Conservation (phyloP, 2,113 vertebrate species). For the Nannospalax galili region DNA sequence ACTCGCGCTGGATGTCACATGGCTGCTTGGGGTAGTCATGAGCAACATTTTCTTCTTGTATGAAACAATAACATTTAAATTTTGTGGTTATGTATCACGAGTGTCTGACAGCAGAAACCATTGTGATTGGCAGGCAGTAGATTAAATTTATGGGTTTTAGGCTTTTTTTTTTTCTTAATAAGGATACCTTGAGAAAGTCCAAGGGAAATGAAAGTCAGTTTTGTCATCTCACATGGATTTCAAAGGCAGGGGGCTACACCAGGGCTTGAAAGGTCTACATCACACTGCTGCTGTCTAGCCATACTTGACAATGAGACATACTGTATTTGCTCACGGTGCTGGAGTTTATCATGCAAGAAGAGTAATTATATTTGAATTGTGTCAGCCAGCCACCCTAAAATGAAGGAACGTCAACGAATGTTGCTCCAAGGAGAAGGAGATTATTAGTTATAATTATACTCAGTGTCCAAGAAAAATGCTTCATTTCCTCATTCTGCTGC, state of each 20-base stretch:
- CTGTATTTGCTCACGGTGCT: conserved; percentile 80
- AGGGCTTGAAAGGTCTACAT: conserved; percentile 82
- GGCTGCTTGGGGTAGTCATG: conserved; percentile 69
- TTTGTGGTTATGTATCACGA: conserved; percentile 73
- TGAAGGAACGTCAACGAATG: conserved; percentile 81
- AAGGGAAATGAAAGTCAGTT: conserved; percentile 76
- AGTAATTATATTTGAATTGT: conserved; percentile 87
- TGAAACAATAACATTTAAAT: conserved; percentile 79
- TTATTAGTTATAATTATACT: conserved; percentile 84
- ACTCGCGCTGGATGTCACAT: conserved; percentile 59
- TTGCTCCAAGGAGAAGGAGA: conserved; percentile 84
- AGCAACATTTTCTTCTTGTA: conserved; percentile 79
- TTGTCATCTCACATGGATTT: conserved; percentile 83
- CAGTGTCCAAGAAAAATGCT: conserved; percentile 82
- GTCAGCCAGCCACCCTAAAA: conserved; percentile 84
- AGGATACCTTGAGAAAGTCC: conserved; percentile 80
- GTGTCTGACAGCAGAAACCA: conserved; percentile 77
- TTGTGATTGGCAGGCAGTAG: conserved; percentile 80
- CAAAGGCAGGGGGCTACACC: conserved; percentile 80
- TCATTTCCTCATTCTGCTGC: conserved; percentile 73
- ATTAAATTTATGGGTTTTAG: conserved; percentile 78
- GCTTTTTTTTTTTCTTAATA: conserved; percentile 79
- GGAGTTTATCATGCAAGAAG: conserved; percentile 85
- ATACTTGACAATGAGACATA: conserved; percentile 83
- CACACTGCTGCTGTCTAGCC: conserved; percentile 82